Evolutionary conservation across 1,140 invertebrate species (phyloP).

Genomic region (Homalodisca vitripennis): DNA sequence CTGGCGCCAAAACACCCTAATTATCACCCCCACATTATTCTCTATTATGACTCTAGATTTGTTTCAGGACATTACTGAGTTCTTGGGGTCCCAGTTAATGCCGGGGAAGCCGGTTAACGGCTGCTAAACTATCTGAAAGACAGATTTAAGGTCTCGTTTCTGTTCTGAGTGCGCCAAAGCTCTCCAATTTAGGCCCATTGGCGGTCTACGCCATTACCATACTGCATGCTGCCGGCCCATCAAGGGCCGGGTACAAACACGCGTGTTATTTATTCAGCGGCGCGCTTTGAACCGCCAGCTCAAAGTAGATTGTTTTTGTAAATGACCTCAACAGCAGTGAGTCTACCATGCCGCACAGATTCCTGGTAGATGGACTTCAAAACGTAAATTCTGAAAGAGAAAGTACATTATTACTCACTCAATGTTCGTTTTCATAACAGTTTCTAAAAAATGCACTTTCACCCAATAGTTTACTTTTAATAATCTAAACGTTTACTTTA

Average conservation of each 20-base stretch:
- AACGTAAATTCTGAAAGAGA: too few relatives aligned
- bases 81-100: constrained; percentile 16
- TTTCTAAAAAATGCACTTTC: too few relatives aligned
- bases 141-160: constrained; percentile 4
- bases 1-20: constrained; percentile 1
- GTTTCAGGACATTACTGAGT: constrained; percentile 11
- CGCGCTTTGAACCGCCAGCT: background rate
- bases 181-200: constrained; percentile 14
- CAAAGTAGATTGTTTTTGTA: too few relatives aligned
- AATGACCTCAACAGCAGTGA: too few relatives aligned
- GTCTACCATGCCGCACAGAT: too few relatives aligned
- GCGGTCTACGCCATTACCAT: constrained; percentile 4
- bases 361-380: too few relatives aligned
- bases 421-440: too few relatives aligned
- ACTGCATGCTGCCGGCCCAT: background rate
- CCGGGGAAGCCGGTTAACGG: background rate
- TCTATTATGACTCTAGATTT: constrained; percentile 22
- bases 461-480: too few relatives aligned
- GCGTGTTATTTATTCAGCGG: constrained; percentile 11
- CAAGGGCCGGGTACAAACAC: background rate
- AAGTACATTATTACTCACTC: too few relatives aligned
- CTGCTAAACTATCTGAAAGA: constrained; percentile 3
- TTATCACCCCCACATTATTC: background rate
- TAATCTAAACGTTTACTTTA: too few relatives aligned
- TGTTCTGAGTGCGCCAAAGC: background rate